Base-by-base conservation (phyloP, 2,888 invertebrate species). In the Helicoverpa assulta region DNA sequence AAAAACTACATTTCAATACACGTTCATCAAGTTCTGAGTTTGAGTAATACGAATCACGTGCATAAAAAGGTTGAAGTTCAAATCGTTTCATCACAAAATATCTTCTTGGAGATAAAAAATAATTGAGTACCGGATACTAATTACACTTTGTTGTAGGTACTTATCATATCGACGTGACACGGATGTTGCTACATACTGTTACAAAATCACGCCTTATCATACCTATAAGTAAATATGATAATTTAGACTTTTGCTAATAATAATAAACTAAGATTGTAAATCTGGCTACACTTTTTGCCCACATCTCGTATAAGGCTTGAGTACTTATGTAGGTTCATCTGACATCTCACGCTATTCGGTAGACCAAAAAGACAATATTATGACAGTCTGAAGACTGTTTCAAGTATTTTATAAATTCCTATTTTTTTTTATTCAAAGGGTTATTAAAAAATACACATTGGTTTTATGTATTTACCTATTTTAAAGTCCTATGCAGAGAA, bases 101-200 rank as follows among this genome's bases (percentile, higher is more conserved):
- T 50, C 47, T 33, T 29, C 29, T 4, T 18, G 43, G n/a, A 12
- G 50, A 55, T 18, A 53, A 10, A 51, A 54, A 18, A n/a, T 47
- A 54, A 47, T 16, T n/a, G 10, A 18, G 10, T 56, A 10, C 7
- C 51, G 54, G 26, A 14, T 12, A 70, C 55, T 43, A 65, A 6
- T 5, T 12, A 21, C 29, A 21, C 1, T 69, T 53, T 16, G 51
- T 26, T n/a, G 57, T 65, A 26, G 26, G 26, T 26, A 26, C 26
- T 26, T 26, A 70, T 37, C 33, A 14, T 53, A 67, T 29, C 57
- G 53, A 47, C 52, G 52, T 47, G 47, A 66, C 68, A 71, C 71
- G 56, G 37, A 71, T 57, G 75, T 65, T 21, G 65, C 16, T 51
- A 33, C 16, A 14, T 63, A 43, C 26, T 47, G 7, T 47, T 5